Percentiles rank a stretch among this genome's conserved stretches.
Conservation (phyloP, 2,888 invertebrate genomes). For the Parascotia fuliginaria region DNA sequence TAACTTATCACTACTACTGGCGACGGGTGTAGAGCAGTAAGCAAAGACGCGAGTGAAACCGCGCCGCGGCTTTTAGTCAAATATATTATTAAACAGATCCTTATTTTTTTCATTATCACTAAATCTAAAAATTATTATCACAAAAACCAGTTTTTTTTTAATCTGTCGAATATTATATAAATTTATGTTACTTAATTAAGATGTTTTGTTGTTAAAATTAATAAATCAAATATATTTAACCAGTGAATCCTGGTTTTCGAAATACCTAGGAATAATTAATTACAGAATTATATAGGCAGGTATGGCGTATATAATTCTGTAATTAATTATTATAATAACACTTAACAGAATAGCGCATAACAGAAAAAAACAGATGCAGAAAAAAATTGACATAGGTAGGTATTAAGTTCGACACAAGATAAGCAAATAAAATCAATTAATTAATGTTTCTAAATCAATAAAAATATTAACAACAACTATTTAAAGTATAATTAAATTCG, state of each 20-base stretch:
- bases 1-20: too few relatives aligned
- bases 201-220: neutral
- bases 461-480: constrained; percentile 51
- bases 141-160: too few relatives aligned
- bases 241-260: constrained; percentile 9
- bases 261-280: constrained; percentile 10
- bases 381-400: constrained; percentile 26
- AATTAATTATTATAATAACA: too few relatives aligned
- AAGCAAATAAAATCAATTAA: constrained; percentile 53
- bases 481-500: constrained; percentile 42
- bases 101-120: too few relatives aligned
- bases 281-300: constrained; percentile 7
- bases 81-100: too few relatives aligned
- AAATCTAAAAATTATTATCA: too few relatives aligned
- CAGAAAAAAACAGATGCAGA: constrained; percentile 20
- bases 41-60: too few relatives aligned
- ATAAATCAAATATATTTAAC: neutral
- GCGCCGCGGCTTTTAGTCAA: too few relatives aligned
- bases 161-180: neutral
- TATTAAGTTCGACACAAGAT: constrained; percentile 28
- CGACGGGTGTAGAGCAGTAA: too few relatives aligned
- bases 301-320: too few relatives aligned
- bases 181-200: neutral
- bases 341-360: constrained; percentile 24
- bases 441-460: constrained; percentile 49